Conservation (phyloP, 2,888 invertebrate species). For the Acronicta alni region DNA sequence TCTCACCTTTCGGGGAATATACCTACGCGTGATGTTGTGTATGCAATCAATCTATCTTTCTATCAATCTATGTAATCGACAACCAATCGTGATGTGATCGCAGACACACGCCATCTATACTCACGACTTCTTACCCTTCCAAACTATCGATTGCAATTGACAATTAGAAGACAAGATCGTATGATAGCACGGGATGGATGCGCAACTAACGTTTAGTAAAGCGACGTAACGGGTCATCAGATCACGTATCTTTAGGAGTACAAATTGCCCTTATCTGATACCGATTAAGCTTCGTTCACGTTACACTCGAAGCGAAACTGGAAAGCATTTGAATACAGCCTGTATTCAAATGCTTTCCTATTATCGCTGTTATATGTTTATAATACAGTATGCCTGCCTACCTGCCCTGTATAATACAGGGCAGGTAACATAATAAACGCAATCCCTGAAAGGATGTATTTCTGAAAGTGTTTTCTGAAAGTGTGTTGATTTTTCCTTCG, state of each 20-base stretch:
- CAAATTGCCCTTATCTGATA: conserved; percentile 59
- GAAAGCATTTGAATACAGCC: not conserved
- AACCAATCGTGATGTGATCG: conserved; percentile 15
- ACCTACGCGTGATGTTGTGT: too few relatives aligned
- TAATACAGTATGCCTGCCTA: too few relatives aligned
- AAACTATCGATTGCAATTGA: conserved; percentile 27
- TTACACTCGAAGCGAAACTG: conserved; percentile 8
- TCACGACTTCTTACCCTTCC: conserved; percentile 28
- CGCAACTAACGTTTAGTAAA: conserved; percentile 26
- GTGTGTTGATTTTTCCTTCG: too few relatives aligned
- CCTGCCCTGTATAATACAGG: too few relatives aligned
- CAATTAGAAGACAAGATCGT: conserved; percentile 26
- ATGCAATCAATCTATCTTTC: not conserved
- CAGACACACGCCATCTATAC: conserved; percentile 3
- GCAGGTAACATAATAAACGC: too few relatives aligned
- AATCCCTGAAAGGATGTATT: too few relatives aligned
- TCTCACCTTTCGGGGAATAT: too few relatives aligned
- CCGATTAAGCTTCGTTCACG: conserved; percentile 14
- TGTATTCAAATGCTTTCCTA: too few relatives aligned
- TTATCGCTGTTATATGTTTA: too few relatives aligned
- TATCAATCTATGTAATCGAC: conserved; percentile 6
- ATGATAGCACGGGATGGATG: conserved; percentile 18
- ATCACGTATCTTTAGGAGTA: conserved; percentile 44
- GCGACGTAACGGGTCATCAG: conserved; percentile 50
- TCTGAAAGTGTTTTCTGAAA: too few relatives aligned